phyloP scores from a whole-genome alignment of 37 sponge, comb jelly and placozoan genomes.

The Cladorhizidae sp. region DNA sequence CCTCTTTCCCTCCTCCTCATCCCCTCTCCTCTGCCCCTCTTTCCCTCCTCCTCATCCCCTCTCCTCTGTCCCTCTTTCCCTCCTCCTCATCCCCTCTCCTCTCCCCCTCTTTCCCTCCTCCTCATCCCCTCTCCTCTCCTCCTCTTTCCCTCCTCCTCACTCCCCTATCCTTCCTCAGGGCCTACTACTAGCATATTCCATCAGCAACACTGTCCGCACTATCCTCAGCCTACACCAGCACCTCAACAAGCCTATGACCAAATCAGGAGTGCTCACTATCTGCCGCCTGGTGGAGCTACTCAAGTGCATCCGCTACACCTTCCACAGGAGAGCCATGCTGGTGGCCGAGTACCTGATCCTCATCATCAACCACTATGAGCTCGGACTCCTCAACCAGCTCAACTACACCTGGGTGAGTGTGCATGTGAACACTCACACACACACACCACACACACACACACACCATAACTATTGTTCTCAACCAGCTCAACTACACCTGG shows the following conservation, averaged over 20 bases:
- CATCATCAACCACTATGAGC: constrained; percentile 67
- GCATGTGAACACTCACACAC: not conserved
- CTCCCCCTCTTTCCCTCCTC: not conserved
- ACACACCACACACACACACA: no score
- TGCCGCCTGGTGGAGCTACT: constrained; percentile 86
- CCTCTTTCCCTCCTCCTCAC: not conserved
- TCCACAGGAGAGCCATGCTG: constrained; percentile 57
- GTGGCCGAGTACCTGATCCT: constrained; percentile 52
- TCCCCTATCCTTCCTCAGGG: constrained; percentile 44
- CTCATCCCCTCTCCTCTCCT: not conserved
- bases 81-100: not conserved
- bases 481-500: constrained; percentile 6
- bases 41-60: not conserved
- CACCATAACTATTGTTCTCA: no score
- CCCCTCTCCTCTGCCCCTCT: not conserved
- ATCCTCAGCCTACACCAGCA: constrained; percentile 71
- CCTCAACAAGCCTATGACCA: constrained; percentile 81
- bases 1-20: not conserved
- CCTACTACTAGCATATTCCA: constrained; percentile 62
- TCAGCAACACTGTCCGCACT: constrained; percentile 56
- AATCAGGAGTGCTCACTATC: constrained; percentile 72
- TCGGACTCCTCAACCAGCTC: constrained; percentile 31
- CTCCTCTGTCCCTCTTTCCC: not conserved
- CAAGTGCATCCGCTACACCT: constrained; percentile 79
- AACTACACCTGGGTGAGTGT: constrained; percentile 26